These are phyloP conservation scores for Norana najaformis DNA, from an alignment of 2,888 invertebrate species.

Conservation along the genomic window DNA sequence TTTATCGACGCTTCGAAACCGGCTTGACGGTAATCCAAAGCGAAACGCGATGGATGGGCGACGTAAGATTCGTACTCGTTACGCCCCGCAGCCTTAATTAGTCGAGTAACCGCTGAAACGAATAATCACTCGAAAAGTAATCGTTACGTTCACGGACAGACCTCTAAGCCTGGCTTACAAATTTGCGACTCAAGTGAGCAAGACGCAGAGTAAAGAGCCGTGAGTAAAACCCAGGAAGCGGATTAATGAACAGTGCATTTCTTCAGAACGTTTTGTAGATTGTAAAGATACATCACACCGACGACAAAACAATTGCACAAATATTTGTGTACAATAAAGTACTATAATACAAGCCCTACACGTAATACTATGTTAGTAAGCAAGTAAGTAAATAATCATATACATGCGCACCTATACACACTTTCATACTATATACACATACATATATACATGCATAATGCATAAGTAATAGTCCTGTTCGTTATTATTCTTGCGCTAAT, in stretches of 20 bases:
- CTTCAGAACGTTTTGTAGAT: too few species aligned
- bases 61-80: neutral
- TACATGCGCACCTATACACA: conserved; percentile 20
- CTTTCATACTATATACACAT: too few species aligned
- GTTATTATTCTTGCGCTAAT: too few species aligned
- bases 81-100: neutral
- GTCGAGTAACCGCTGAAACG: neutral
- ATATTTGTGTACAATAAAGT: too few species aligned
- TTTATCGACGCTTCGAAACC: neutral
- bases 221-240: neutral
- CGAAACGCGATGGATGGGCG: neutral
- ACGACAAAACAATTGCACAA: too few species aligned
- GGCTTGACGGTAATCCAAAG: neutral
- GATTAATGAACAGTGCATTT: neutral
- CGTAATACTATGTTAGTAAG: too few species aligned
- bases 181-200: too few species aligned
- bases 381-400: neutral
- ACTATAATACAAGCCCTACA: too few species aligned
- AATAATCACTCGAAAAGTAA: neutral
- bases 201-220: neutral
- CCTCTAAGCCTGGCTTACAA: neutral
- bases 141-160: neutral
- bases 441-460: neutral
- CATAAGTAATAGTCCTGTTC: too few species aligned
- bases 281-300: too few species aligned